Base-by-base conservation (phyloP, 2,113 vertebrate species). In the Ivindomyrus marchei region DNA sequence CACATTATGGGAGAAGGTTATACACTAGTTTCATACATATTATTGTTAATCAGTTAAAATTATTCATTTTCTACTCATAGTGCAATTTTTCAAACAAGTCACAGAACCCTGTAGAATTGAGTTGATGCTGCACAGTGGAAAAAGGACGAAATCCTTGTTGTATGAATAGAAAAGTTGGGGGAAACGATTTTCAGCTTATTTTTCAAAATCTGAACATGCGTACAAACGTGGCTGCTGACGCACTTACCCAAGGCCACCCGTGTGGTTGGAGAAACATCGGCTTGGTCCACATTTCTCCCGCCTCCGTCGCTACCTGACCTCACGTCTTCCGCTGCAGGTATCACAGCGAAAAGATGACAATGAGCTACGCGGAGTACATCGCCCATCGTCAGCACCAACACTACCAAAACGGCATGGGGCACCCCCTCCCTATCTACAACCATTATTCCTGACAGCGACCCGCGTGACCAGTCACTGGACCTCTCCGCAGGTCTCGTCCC, bases 361-460 rank as follows among this genome's bases (percentile, higher is more conserved):
- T 99, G 97, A 98, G 97, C 96, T 99, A 99, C 96, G 96, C 98
- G 90, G 98, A 99, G 92, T 99, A 99, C 96, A 97, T 99, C 94
- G 97, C 97, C 96, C 98, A 99, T 95, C 98, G 98, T 94, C 98
- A 99, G 96, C 96, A 99, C 91, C 98, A 99, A 94, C 98, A 99
- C 96, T 99, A 99, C 97, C 98, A 99, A 95, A 99, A 99, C 91
- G 98, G 98, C 97, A 98, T 99, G 90, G 98, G 98, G 95, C 98
- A 99, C 97, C 97, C 98, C 94, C 97, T 99, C 93, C 98, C 98
- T 88, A 97, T 98, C 0, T 99, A 99, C 97, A 99, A 99, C 98
- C 98, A 99, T 99, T 99, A 99, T 99, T 99, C 98, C 98, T 99
- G 98, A 99, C 98, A 99, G 97, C 97, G 98, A 98, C 98, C 98